phyloP scores from a whole-genome alignment of 2,797 vertebrate genomes.

The Zalophus californianus region DNA sequence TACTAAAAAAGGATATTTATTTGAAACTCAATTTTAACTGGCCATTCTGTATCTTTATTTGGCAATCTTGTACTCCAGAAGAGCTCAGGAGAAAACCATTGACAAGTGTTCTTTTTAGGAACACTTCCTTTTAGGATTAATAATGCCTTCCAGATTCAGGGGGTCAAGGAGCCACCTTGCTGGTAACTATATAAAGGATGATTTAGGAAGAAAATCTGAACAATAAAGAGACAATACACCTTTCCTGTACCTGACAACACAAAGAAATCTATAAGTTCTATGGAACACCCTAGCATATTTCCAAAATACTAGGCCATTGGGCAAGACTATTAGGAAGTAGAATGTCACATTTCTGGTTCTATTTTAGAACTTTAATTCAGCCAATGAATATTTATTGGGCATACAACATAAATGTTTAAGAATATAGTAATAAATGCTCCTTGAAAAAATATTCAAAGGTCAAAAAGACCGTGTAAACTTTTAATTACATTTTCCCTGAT shows the following conservation, averaged over 20 bases:
- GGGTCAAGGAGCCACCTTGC: background rate
- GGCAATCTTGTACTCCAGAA: background rate
- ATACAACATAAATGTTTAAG: background rate
- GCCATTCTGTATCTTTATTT: background rate
- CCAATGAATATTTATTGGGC: background rate
- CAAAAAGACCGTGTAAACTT: background rate
- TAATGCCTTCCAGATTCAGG: background rate
- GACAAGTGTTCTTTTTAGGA: no score
- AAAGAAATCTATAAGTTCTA: background rate
- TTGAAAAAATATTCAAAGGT: constrained; percentile 15
- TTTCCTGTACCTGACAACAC: background rate
- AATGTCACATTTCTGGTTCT: background rate
- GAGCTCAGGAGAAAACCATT: background rate
- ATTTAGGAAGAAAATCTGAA: constrained; percentile 7
- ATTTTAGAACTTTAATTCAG: constrained; percentile 22
- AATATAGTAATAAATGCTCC: background rate
- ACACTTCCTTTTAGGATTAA: background rate
- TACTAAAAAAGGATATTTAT: background rate
- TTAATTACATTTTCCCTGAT: background rate
- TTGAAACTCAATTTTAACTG: background rate
- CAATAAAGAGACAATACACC: constrained; percentile 29
- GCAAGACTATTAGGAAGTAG: background rate
- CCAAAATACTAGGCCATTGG: background rate
- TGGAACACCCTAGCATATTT: background rate
- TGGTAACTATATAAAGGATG: background rate